Evolutionary conservation across 2,113 vertebrate species (phyloP), one percentile per base, ranked within the genome.

Genomic region (Crotalus tigris): DNA sequence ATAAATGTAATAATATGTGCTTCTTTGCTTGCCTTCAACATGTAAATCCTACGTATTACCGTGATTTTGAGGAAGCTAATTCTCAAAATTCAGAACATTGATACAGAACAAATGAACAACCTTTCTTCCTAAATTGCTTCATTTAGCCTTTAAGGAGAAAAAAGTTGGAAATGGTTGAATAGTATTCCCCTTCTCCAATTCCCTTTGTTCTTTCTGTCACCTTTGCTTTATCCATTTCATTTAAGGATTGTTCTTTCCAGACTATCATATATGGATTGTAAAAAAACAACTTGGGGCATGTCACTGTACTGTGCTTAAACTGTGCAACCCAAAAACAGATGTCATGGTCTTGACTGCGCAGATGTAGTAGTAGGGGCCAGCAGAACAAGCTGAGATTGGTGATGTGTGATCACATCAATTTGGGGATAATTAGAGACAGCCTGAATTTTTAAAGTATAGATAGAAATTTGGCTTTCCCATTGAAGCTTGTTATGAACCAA

Each of bases 321-420:
- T 39, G 21, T 57, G 8, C 85, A 53, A 29, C 29, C 7, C 4
- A 58, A 90, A 91, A 90, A n/a, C 51, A 94, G 91, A 92, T 92
- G 92, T 85, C 85, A 87, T 92, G 39, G 51, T 92, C 92, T 92
- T 94, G 93, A 94, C 81, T 21, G 39, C 53, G 69, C 89, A 55
- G n/a, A 55, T 92, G 59, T 51, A 69, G 59, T 44, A 69, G 61
- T 44, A 85, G 87, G 33, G 12, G 44, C 24, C 64, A 53, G 49
- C 75, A 29, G 33, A 64, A 86, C 57, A 87, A 75, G 13, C 51
- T 92, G 58, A 69, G 85, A 59, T 92, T 94, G 51, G 88, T 90
- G 91, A 75, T 75, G 58, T 92, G 88, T 87, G 81, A 61, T 90
- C 58, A 51, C 51, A 51, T 92, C 91, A 94, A 10, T 92, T 54